Percentiles rank a stretch among this genome's conserved stretches.
These are phyloP conservation scores for Oikopleura vanhoeffeni DNA, from an alignment of 23 tunicate species.

Conservation along the genomic window DNA sequence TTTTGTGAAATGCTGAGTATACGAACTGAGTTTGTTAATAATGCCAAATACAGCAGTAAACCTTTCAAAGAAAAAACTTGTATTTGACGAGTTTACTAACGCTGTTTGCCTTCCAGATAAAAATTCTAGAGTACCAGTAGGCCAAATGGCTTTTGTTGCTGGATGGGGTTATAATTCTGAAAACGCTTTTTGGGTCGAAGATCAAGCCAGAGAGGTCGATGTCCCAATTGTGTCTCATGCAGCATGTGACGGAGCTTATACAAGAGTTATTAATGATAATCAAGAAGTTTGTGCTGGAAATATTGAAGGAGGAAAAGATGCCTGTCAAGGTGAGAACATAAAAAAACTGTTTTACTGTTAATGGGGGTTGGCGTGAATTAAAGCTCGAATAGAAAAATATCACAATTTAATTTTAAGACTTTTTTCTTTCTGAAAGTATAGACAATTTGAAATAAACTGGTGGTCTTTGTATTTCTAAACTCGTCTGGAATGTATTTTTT, in stretches of 20 bases:
- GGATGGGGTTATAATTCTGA: neutral
- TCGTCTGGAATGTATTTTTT: too few relatives aligned
- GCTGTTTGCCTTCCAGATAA: neutral
- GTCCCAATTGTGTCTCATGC: slow-evolving; percentile 26
- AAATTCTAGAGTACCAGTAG: neutral
- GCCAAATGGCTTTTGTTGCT: neutral
- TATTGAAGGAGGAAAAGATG: slow-evolving; percentile 26
- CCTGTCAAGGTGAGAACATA: neutral
- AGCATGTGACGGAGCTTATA: slow-evolving; percentile 21
- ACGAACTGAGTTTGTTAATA: too few relatives aligned
- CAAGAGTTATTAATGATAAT: slow-evolving; percentile 5
- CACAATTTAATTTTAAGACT: neutral
- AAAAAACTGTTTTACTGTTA: slow-evolving; percentile 16
- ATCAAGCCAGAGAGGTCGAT: slow-evolving; percentile 25
- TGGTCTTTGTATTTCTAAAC: too few relatives aligned
- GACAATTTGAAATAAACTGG: too few relatives aligned
- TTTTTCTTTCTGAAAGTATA: too few relatives aligned
- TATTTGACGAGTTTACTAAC: neutral
- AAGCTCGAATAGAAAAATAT: neutral
- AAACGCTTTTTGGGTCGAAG: neutral
- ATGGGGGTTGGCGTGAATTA: neutral
- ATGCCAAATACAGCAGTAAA: too few relatives aligned
- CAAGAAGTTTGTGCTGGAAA: slow-evolving; percentile 59
- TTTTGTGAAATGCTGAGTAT: too few relatives aligned
- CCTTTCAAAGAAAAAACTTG: too few relatives aligned